These are phyloP conservation scores for Ditylenchus weischeri DNA, from an alignment of 2,888 invertebrate species.

Conservation along the genomic window DNA sequence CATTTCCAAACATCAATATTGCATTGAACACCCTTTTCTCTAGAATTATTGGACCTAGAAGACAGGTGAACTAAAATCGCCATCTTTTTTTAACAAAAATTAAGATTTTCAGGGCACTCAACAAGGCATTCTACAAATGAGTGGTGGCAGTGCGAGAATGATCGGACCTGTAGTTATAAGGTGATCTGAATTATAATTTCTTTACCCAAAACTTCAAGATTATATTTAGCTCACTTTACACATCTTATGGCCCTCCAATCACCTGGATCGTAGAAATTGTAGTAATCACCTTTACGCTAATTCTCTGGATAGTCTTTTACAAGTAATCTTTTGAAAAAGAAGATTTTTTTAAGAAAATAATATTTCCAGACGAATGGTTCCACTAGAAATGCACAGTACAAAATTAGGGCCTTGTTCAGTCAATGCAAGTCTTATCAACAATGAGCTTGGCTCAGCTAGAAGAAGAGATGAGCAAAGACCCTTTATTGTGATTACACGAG, in stretches of 20 bases:
- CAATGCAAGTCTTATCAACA: background rate
- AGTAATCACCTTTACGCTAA: slow-evolving; percentile 27
- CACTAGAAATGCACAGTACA: slow-evolving; percentile 9
- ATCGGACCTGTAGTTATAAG: slow-evolving; percentile 40
- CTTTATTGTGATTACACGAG: slow-evolving; percentile 7
- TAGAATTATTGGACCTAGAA: slow-evolving; percentile 33
- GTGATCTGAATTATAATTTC: slow-evolving; percentile 2
- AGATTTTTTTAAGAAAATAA: background rate
- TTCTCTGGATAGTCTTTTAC: slow-evolving; percentile 29
- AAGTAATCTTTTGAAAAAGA: slow-evolving; percentile 2
- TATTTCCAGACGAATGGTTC: slow-evolving; percentile 24
- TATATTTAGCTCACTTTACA: slow-evolving; percentile 22
- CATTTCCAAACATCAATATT: slow-evolving; percentile 32
- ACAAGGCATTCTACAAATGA: slow-evolving; percentile 43
- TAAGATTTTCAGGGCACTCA: slow-evolving; percentile 29
- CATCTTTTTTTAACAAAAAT: too few relatives aligned
- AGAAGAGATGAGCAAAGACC: slow-evolving; percentile 12
- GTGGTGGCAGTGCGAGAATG: slow-evolving; percentile 40
- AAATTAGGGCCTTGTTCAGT: background rate
- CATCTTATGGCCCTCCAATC: slow-evolving; percentile 27
- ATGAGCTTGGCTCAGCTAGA: background rate
- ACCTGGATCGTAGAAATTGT: slow-evolving; percentile 35
- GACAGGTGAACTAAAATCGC: slow-evolving; percentile 16
- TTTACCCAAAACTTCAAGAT: background rate
- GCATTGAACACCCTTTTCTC: slow-evolving; percentile 32